Base-by-base conservation (phyloP, 1,140 invertebrate species). In the Pristionchus pacificus region DNA sequence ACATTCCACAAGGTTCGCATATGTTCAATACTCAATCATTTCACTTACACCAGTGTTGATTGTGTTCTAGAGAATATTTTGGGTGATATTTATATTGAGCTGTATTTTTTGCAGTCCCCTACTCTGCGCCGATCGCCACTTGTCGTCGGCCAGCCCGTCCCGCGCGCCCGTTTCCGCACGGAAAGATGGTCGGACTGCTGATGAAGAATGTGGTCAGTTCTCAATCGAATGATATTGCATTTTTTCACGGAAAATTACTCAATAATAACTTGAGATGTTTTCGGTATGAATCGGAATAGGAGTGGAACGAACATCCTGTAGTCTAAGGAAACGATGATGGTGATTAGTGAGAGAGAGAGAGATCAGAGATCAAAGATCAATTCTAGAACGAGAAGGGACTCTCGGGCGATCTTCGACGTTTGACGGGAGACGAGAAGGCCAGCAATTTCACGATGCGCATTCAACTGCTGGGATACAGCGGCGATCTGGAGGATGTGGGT, bases 381-480 rank as follows among this genome's bases (percentile, higher is more conserved):
- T 79, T 61, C 55, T 83, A 78, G 64, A 73, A 28, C 30, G 79
- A 3, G 57, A 62, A 13, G n/a, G 80, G 80, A 0, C 27, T 82
- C 27, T 80, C 78, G 27, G 82, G 80, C 10, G 78, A 82, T 60
- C 61, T 81, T 19, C 60, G 70, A 27, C 28, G 79, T n/a, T 61
- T 80, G 27, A 71, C 70, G 25, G 33, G 38, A 25, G 65, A 72
- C 60, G 30, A 59, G 27, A 57, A 68, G 32, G 66, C 65, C 14
- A 68, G 69, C 33, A 83, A 84, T 49, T 83, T 84, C 65, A 75
- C 80, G 24, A 79, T 84, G 71, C 77, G 80, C 38, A 84, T 83
- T 49, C 71, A 81, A 33, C 70, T 84, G 15, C 68, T 83, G 14
- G 81, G 81, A 15, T 83, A 80, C 60, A 80, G 67, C 55, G 81